Conservation (phyloP, 2,888 invertebrate genomes). For the Cylloceria caligata region DNA sequence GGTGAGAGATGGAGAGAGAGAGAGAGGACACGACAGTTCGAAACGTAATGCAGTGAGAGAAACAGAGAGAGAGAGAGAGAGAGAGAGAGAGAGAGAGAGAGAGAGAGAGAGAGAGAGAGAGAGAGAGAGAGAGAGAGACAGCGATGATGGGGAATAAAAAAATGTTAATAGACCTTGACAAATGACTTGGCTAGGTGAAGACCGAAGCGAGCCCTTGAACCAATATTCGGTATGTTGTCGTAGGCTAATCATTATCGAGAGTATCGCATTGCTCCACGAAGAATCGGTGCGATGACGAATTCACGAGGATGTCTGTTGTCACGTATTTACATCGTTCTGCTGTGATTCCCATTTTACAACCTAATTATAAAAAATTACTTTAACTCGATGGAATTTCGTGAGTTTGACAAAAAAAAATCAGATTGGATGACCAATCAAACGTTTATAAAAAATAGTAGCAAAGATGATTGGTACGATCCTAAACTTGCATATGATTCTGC, state of each 20-base stretch:
- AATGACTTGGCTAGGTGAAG: constrained; percentile 49
- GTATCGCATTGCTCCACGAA: constrained; percentile 19
- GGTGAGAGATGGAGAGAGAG: constrained; percentile 50
- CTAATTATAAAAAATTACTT: neutral
- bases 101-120: constrained; percentile 33
- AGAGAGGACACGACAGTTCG: neutral
- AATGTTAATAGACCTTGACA: constrained; percentile 40
- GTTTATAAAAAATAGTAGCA: neutral
- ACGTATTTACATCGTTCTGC: neutral
- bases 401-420: neutral
- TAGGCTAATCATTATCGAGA: constrained; percentile 50
- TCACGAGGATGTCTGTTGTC: neutral
- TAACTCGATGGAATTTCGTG: neutral
- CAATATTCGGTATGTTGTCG: constrained; percentile 67
- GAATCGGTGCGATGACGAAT: constrained; percentile 54
- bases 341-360: constrained; percentile 5
- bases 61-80: no score
- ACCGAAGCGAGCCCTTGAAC: constrained; percentile 70
- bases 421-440: neutral
- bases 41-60: neutral
- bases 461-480: no score
- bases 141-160: constrained; percentile 20
- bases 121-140: neutral
- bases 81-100: constrained; percentile 55
- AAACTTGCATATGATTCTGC: no score